Conservation (phyloP, 2,797 vertebrate genomes). For the Cirrhinus mrigala region DNA sequence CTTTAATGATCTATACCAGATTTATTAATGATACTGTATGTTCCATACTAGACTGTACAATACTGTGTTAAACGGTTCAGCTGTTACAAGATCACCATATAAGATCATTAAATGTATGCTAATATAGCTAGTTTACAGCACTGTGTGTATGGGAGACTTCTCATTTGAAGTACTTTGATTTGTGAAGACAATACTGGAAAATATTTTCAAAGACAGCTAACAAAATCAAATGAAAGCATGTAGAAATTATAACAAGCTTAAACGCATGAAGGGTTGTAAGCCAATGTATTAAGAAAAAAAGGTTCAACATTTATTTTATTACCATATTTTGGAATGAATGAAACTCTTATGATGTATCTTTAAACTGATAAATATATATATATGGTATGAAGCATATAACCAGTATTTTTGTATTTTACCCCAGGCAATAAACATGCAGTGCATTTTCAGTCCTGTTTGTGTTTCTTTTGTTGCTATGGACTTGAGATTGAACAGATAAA, state of each 20-base stretch:
- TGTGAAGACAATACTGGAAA: slow-evolving; percentile 1
- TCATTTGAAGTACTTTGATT: neutral
- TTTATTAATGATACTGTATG: slow-evolving; percentile 22
- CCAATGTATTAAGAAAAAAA: slow-evolving; percentile 49
- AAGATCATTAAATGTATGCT: neutral
- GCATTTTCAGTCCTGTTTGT: slow-evolving; percentile 28
- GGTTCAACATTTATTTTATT: slow-evolving; percentile 67
- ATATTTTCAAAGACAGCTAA: neutral
- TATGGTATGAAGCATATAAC: slow-evolving; percentile 59
- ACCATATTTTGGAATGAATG: slow-evolving; percentile 56
- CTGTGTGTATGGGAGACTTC: slow-evolving; percentile 24
- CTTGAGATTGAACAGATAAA: slow-evolving; percentile 33
- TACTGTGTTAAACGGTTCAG: neutral
- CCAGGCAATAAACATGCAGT: slow-evolving; percentile 71
- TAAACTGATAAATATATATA: slow-evolving; percentile 41
- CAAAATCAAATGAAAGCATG: neutral
- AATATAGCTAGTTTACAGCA: slow-evolving; percentile 38
- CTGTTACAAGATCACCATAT: neutral
- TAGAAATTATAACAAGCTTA: neutral
- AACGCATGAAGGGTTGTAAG: slow-evolving; percentile 2
- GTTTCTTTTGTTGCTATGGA: slow-evolving; percentile 14
- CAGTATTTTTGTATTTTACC: slow-evolving; percentile 68
- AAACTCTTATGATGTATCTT: slow-evolving; percentile 56
- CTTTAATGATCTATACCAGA: slow-evolving; percentile 16
- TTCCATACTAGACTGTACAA: slow-evolving; percentile 34